Base-by-base conservation (phyloP, 2,797 vertebrate species). In the Erpetoichthys calabaricus region DNA sequence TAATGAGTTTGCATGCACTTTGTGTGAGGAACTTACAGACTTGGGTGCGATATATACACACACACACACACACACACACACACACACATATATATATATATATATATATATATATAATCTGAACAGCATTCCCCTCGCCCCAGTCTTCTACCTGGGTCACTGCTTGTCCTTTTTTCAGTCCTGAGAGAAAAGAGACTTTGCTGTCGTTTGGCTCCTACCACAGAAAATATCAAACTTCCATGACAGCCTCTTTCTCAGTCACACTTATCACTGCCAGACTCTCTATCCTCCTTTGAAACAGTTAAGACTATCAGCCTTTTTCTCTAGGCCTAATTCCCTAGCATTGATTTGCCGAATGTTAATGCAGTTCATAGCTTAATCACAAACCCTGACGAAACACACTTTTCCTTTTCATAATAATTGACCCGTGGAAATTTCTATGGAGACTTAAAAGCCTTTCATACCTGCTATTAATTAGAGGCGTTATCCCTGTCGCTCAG, bases 361-460 rank as follows among this genome's bases (percentile, higher is more conserved):
- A 49, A 49, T 49, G 47, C n/a, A n/a, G 47, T 49, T 49, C 47
- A 49, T 49, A 49, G 47, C 47, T 49, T 49, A 49, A 49, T 49
- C 47, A 49, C 47, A 49, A 3, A n/a, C 47, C 47, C 47, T 49
- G 3, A 7, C n/a, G n/a, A 49, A 7, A 5, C n/a, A 49, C 47
- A 49, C 7, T 4, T 49, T 49, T n/a, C n/a, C 47, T 49, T 49
- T 49, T 49, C 7, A 49, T 47, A 47, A 47, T 47, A 49, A 49
- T 49, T 49, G 47, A 49, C 47, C 47, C 47, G n/a, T n/a, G 5
- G 47, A 49, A 49, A 49, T 49, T 49, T 49, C 47, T 49, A 5
- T 7, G 47, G 47, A n/a, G 47, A 49, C 47, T 49, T 49, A 4
- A 49, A 49, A 49, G 47, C 47, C n/a, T 49, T 49, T 49, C n/a